These are phyloP conservation scores for Stercorarius parasiticus DNA, from an alignment of 2,113 vertebrate genomes.

Conservation along the genomic window DNA sequence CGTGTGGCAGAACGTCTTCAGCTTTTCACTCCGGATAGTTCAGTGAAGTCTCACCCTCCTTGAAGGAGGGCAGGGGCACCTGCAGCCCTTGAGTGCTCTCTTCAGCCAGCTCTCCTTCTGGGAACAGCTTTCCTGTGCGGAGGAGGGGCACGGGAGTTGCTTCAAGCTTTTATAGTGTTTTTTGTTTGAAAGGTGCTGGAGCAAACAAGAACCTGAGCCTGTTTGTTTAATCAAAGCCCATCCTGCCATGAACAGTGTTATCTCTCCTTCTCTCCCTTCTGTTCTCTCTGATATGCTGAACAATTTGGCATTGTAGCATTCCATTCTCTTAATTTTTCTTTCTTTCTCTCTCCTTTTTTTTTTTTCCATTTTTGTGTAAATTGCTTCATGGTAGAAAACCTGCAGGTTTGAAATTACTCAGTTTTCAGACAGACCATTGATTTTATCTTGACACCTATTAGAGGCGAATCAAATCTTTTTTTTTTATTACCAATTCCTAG, in stretches of 20 bases:
- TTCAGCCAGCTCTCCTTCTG: not conserved
- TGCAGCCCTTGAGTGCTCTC: not conserved
- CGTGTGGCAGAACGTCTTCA: rapidly evolving
- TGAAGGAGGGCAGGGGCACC: not conserved
- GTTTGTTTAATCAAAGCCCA: not conserved
- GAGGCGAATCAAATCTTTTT: constrained; percentile 34
- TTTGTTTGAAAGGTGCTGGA: not conserved
- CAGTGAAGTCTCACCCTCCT: not conserved
- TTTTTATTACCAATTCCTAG: constrained; percentile 46
- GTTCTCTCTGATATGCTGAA: not conserved
- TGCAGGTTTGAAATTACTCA: constrained; percentile 16
- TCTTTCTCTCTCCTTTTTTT: not conserved
- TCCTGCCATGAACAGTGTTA: not conserved
- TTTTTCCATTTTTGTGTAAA: not conserved
- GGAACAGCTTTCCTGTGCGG: not conserved
- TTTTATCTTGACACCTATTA: constrained; percentile 74
- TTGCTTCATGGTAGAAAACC: constrained; percentile 1
- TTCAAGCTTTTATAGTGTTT: not conserved
- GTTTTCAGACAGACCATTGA: constrained; percentile 61
- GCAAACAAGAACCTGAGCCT: not conserved
- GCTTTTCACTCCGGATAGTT: not conserved
- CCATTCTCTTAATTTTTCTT: not conserved
- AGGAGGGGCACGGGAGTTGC: not conserved
- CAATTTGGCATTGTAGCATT: not conserved
- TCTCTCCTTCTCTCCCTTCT: not conserved